Evolutionary conservation across 2,797 vertebrate genomes (phyloP).

Genomic region (Periparus ater): DNA sequence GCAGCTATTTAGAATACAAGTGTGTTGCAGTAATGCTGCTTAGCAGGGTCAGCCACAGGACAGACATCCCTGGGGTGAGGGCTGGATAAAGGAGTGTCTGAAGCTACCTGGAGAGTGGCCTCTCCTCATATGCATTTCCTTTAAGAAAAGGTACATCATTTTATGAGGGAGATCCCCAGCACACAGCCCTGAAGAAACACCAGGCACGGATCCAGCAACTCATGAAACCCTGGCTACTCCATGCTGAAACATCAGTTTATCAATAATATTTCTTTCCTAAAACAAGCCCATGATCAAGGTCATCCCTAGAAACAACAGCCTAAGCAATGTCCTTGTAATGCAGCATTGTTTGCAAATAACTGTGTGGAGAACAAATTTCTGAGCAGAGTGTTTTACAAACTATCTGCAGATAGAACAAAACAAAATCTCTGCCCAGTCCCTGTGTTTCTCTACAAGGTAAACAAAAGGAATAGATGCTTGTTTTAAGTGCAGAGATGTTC

Average conservation of each 20-base stretch:
- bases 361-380: not conserved
- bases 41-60: not conserved
- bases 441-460: not conserved
- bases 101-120: not conserved
- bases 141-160: not conserved
- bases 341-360: not conserved
- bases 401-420: not conserved
- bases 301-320: not conserved
- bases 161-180: not conserved
- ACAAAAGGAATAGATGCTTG: not conserved
- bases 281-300: not conserved
- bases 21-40: not conserved
- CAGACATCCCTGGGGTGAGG: not conserved
- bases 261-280: not conserved
- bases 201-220: not conserved
- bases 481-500: not conserved
- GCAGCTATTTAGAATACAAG: constrained; percentile 39
- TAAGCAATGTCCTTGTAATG: not conserved
- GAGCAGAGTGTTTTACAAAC: not conserved
- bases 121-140: not conserved
- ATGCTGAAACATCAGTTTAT: not conserved
- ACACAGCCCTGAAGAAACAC: not conserved
- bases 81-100: not conserved
- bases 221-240: not conserved
- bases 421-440: not conserved